phyloP scores from a whole-genome alignment of 2,797 vertebrate genomes.

The Borostomias antarcticus region DNA sequence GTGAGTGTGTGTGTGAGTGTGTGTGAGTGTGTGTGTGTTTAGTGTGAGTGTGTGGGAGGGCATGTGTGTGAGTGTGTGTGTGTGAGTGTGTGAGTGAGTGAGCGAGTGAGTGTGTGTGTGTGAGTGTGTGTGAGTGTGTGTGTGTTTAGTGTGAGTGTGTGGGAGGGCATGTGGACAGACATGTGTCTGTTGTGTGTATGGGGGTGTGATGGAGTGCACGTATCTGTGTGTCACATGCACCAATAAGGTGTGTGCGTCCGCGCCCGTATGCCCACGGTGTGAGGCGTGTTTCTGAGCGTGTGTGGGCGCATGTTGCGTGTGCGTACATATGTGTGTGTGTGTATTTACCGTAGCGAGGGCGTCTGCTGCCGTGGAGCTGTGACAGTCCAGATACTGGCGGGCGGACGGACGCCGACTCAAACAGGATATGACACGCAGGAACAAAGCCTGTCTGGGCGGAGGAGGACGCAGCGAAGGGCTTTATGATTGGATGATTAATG shows the following conservation, averaged over 20 bases:
- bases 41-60: conserved; percentile 12
- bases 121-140: conserved; percentile 9
- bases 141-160: conserved; percentile 17
- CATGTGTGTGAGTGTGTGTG: conserved; percentile 44
- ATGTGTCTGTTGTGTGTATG: conserved; percentile 16
- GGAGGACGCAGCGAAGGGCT: conserved; percentile 37
- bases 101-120: conserved; percentile 8
- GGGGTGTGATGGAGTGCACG: background rate
- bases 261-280: too few relatives aligned
- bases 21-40: conserved; percentile 9
- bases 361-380: conserved; percentile 34
- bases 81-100: conserved; percentile 21
- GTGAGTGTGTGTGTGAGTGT: too few relatives aligned
- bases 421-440: conserved; percentile 23
- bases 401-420: conserved; percentile 24
- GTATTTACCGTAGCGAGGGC: conserved; percentile 53
- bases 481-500: conserved; percentile 44
- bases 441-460: conserved; percentile 20
- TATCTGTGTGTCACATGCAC: background rate
- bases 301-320: too few relatives aligned
- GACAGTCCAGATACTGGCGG: conserved; percentile 32
- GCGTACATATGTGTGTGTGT: conserved; percentile 2
- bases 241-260: too few relatives aligned
- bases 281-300: too few relatives aligned
- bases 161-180: conserved; percentile 14